Evolutionary conservation across 1,140 invertebrate species (phyloP).

Genomic region (Eriocheir sinensis): DNA sequence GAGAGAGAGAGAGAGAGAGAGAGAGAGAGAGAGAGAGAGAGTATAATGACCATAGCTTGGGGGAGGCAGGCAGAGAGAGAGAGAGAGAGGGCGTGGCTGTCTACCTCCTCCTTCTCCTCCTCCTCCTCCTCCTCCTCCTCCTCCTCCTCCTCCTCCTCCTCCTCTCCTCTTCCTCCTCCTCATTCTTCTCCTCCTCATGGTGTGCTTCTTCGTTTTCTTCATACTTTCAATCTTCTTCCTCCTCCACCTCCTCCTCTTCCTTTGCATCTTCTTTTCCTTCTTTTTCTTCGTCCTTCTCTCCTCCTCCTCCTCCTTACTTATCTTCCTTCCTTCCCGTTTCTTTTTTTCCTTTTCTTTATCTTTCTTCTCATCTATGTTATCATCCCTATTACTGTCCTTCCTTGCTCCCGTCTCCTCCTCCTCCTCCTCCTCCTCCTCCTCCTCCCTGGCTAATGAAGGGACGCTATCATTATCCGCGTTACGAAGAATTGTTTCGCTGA

Average conservation of each 20-base stretch:
- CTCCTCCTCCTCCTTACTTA: background rate
- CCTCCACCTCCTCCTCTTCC: background rate
- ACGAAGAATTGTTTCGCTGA: no score
- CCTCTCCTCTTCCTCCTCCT: background rate
- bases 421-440: background rate
- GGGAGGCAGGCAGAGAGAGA: background rate
- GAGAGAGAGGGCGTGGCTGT: background rate
- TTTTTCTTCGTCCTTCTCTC: background rate
- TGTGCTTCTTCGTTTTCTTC: background rate
- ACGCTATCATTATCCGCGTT: no score
- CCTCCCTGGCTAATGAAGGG: no score
- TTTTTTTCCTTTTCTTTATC: background rate
- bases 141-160: background rate
- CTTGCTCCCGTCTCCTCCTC: background rate
- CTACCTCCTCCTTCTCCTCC: no score
- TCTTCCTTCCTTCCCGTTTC: background rate
- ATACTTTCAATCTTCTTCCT: background rate
- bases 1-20: constrained; percentile 26
- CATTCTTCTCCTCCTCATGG: no score
- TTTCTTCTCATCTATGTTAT: background rate
- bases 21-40: background rate
- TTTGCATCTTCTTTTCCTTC: background rate
- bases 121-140: constrained; percentile 31
- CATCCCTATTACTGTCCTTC: no score
- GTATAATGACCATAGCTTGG: constrained; percentile 2